These are phyloP conservation scores for Enteromius radiatus DNA, from an alignment of 2,797 vertebrate genomes.

Conservation along the genomic window DNA sequence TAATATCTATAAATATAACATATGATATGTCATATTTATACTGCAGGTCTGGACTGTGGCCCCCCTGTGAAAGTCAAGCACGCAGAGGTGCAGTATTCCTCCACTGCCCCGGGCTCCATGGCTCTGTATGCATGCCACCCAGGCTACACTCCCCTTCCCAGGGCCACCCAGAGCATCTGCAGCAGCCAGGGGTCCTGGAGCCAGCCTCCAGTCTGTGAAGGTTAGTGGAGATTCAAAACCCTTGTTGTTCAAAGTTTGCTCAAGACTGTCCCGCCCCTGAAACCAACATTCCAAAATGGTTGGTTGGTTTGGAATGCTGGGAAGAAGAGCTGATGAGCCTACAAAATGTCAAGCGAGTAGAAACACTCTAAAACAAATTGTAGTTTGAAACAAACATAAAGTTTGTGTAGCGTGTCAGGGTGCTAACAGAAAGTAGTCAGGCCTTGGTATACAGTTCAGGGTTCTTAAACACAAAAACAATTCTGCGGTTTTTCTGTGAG, in stretches of 20 bases:
- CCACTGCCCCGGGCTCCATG: slow-evolving; percentile 82
- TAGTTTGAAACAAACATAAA: slow-evolving; percentile 26
- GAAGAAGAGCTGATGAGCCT: slow-evolving; percentile 20
- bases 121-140: slow-evolving; percentile 84
- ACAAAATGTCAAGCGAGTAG: slow-evolving; percentile 20
- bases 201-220: slow-evolving; percentile 86
- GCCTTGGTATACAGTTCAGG: slow-evolving; percentile 38
- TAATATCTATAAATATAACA: not conserved
- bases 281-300: slow-evolving; percentile 38
- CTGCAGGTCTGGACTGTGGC: slow-evolving; percentile 86
- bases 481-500: slow-evolving; percentile 34
- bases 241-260: slow-evolving; percentile 5
- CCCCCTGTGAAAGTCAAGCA: slow-evolving; percentile 85
- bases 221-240: slow-evolving; percentile 70
- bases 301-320: slow-evolving; percentile 12
- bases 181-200: slow-evolving; percentile 88
- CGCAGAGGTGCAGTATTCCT: slow-evolving; percentile 82
- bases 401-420: slow-evolving; percentile 21
- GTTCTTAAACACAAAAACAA: slow-evolving; percentile 28
- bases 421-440: slow-evolving; percentile 25
- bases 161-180: slow-evolving; percentile 83
- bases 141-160: slow-evolving; percentile 81
- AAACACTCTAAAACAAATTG: slow-evolving; percentile 35
- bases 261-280: not conserved
- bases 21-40: not conserved